Evolutionary conservation across 2,113 vertebrate species (phyloP), one percentile per base, ranked within the genome.

Genomic region (Ceyx melanurus): DNA sequence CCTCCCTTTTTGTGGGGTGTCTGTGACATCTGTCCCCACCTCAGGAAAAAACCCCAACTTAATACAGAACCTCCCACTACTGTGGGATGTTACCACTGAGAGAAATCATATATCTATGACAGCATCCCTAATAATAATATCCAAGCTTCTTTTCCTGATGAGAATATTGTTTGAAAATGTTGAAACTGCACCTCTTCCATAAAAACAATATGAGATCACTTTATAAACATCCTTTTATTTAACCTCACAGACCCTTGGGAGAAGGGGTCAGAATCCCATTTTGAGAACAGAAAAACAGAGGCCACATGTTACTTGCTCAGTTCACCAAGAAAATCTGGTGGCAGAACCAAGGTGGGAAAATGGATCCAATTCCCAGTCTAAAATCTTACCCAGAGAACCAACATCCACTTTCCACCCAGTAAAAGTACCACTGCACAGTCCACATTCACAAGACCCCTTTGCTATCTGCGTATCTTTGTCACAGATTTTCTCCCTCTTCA

Each of bases 141-240:
- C 28, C 61, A 43, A 35, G 13, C 31, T 35, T 76, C 33, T 53
- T 79, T 62, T 43, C 84, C 71, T 48, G 18, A 66, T 87, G 53
- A 93, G n/a, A 89, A 61, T 84, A 48, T 70, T 62, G 28, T 37
- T 89, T 70, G 58, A 76, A 92, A 92, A 84, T 56, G 46, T 64
- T 85, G 67, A 72, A 74, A 77, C 13, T 46, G 83, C 76, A 86
- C 6, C 51, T 80, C 58, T 89, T 87, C 17, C 19, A 71, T 22
- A 25, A 57, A 83, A 76, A 61, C 15, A 80, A 60, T 3, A 48
- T 70, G 48, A 81, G 20, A 9, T 92, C 83, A 80, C 50, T 94
- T 91, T 53, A 79, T 26, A 94, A 96, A 92, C 82, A 95, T 82
- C 40, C 67, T 91, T 91, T 96, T 64, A 77, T 77, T 94, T 89